Percentiles rank a stretch among this genome's conserved stretches.
Conservation (phyloP, 2,113 vertebrate genomes). For the Choloepus hoffmanni region DNA sequence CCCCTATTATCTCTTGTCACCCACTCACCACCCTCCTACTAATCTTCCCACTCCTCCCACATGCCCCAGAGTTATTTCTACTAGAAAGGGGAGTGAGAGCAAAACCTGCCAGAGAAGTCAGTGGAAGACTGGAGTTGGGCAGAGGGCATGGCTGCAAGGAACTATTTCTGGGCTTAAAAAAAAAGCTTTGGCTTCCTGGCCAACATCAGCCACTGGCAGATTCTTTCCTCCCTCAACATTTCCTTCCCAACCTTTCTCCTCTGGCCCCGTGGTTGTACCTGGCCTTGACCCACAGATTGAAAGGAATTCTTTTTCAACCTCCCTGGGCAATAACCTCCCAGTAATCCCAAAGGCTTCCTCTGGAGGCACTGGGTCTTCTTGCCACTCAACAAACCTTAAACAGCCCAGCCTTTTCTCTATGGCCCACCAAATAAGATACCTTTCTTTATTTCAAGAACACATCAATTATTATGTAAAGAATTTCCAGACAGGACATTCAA, state of each 20-base stretch:
- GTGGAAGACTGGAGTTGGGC: neutral
- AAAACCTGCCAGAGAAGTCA: neutral
- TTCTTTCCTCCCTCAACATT: neutral
- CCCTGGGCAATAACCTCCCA: neutral
- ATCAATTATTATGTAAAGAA: neutral
- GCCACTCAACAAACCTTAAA: neutral
- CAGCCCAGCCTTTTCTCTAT: neutral
- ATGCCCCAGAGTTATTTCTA: neutral
- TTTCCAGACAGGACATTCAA: neutral
- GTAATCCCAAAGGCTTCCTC: neutral
- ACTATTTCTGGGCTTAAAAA: neutral
- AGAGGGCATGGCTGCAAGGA: neutral
- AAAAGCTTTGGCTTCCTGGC: neutral
- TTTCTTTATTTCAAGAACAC: neutral
- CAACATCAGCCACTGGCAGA: neutral
- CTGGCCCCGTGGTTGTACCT: neutral
- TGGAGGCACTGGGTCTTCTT: neutral
- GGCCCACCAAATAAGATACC: neutral
- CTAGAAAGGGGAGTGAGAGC: fast-evolving
- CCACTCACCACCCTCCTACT: neutral
- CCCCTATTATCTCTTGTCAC: neutral
- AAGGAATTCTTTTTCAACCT: neutral
- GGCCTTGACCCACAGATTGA: neutral
- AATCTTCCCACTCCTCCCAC: neutral
- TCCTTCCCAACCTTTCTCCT: neutral